phyloP scores from a whole-genome alignment of 2,888 invertebrate species.

The Acleris cristana region DNA sequence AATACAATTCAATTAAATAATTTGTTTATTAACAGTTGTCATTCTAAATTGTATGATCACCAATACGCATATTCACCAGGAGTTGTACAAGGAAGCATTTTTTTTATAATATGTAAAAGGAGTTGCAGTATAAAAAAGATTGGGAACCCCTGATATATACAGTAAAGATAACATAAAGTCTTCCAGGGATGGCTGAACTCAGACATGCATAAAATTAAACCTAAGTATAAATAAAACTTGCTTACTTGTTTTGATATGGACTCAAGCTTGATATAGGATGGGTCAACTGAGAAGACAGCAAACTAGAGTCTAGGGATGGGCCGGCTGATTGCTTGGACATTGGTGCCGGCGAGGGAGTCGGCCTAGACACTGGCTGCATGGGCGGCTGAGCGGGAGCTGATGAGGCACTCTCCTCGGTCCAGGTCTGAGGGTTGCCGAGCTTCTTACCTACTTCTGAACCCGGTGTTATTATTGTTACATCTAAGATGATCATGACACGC shows the following conservation, averaged over 20 bases:
- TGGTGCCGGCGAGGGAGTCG: slow-evolving; percentile 52
- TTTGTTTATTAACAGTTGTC: too few relatives aligned
- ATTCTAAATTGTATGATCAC: too few relatives aligned
- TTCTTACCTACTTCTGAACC: slow-evolving; percentile 89
- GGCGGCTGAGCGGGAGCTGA: slow-evolving; percentile 51
- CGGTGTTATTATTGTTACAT: slow-evolving; percentile 87
- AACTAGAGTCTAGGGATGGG: slow-evolving; percentile 66
- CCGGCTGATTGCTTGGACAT: slow-evolving; percentile 43
- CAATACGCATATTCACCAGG: too few relatives aligned
- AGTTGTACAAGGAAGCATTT: too few relatives aligned
- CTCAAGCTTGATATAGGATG: slow-evolving; percentile 94
- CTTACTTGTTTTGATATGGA: slow-evolving; percentile 95
- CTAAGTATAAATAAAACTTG: slow-evolving; percentile 24
- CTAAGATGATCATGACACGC: slow-evolving; percentile 93
- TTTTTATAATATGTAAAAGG: too few relatives aligned
- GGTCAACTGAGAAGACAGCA: slow-evolving; percentile 80
- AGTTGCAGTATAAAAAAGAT: too few relatives aligned
- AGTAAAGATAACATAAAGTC: too few relatives aligned
- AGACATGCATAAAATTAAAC: too few relatives aligned
- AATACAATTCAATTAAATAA: too few relatives aligned
- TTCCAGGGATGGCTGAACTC: too few relatives aligned
- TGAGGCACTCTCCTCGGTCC: slow-evolving; percentile 68
- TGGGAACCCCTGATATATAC: too few relatives aligned
- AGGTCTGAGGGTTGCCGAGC: slow-evolving; percentile 92
- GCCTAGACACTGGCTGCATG: slow-evolving; percentile 51